Conservation (phyloP, 2,797 vertebrate species). For the Syndactyla subalaris region DNA sequence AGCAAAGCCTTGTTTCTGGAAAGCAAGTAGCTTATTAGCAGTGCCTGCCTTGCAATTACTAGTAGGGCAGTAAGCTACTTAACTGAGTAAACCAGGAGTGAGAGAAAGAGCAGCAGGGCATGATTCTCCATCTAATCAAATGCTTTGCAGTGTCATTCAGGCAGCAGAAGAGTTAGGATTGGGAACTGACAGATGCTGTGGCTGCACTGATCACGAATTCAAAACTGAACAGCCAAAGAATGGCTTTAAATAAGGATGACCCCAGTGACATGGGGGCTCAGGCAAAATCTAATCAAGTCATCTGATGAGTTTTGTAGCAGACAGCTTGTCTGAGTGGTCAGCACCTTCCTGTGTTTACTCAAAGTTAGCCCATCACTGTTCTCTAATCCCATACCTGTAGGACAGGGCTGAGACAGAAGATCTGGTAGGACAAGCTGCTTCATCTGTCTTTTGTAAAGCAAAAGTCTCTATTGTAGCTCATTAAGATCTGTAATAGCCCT, state of each 20-base stretch:
- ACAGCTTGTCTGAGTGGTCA: neutral
- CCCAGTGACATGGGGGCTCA: neutral
- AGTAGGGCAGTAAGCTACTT: neutral
- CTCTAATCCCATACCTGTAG: neutral
- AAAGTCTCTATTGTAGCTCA: conserved; percentile 19
- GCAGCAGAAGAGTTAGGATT: neutral
- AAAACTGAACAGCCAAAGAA: neutral
- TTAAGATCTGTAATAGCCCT: conserved; percentile 47
- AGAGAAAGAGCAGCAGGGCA: neutral
- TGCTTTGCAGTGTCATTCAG: neutral
- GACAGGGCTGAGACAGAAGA: neutral
- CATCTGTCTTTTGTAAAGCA: neutral
- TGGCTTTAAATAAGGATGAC: neutral
- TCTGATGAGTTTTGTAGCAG: neutral
- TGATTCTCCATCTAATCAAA: neutral
- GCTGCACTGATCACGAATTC: neutral
- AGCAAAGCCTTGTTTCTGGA: neutral
- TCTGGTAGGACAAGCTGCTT: neutral
- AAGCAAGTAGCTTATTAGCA: neutral
- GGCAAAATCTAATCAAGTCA: neutral
- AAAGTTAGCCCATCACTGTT: neutral
- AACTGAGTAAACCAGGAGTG: neutral
- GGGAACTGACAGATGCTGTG: neutral
- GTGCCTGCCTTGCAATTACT: neutral
- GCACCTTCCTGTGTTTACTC: neutral